Base-by-base conservation (phyloP, 2,113 vertebrate genomes). In the Hystrix cristata region DNA sequence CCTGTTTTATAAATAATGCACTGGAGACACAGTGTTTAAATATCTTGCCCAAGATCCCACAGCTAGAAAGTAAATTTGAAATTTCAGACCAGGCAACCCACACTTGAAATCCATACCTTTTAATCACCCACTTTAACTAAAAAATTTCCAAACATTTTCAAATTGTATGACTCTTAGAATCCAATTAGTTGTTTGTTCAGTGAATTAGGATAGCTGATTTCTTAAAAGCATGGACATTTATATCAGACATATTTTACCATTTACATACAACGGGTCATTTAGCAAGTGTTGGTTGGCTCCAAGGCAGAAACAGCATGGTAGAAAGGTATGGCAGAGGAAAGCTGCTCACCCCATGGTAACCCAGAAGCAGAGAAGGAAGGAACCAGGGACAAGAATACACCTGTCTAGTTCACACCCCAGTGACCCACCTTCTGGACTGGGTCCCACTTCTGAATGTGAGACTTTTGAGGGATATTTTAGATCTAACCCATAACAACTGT, bases 101-200 rank as follows among this genome's bases (percentile, higher is more conserved):
- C 7, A 80, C 43, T 48, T 55, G 59, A 27, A 76, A n/a, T 15
- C 3, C 14, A 65, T 60, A 94, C 1, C 4, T 27, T 53, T 62
- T 53, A 88, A 74, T 87, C 34, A 78, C 2, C 8, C 9, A 27
- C 83, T 16, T 88, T 93, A 93, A 85, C 51, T 72, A 18, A 91
- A 55, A 91, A 48, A 89, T 89, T 83, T 72, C 53, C 48, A 65
- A 31, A 94, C 34, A 43, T 93, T 85, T 72, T 27, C 23, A 96
- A 82, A 85, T 59, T 48, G 12, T 27, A 34, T 93, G 72, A 57
- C 64, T 71, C 11, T 78, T 59, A 83, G 48, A 90, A 67, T 78
- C 69, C 72, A 94, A 78, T 60, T 51, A 82, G 23, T 65, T 88
- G 19, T 85, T 83, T 89, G 7, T 53, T 76, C 76, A 94, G 31